These are phyloP conservation scores for Chrysina gloriosa DNA, from an alignment of 2,888 invertebrate species.

Conservation along the genomic window DNA sequence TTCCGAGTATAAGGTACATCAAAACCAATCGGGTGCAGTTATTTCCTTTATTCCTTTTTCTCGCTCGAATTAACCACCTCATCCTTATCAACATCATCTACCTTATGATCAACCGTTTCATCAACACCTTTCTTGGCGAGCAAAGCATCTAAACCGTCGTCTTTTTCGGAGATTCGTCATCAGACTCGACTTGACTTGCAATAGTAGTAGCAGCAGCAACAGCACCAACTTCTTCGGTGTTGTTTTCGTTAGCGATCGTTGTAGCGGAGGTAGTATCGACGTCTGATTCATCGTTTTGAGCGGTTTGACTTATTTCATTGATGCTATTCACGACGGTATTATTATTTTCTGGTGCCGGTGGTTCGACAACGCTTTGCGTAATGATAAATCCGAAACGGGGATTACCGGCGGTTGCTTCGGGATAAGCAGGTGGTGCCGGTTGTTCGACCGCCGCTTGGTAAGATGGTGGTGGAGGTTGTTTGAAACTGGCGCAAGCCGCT, in stretches of 20 bases:
- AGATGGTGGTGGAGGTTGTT: slow-evolving; percentile 79
- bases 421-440: slow-evolving; percentile 42
- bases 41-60: slow-evolving; percentile 1
- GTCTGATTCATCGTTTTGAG: slow-evolving; percentile 3
- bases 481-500: slow-evolving; percentile 66
- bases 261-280: background rate
- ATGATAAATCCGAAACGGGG: slow-evolving; percentile 33
- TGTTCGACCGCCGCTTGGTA: slow-evolving; percentile 69
- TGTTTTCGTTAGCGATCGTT: background rate
- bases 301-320: slow-evolving; percentile 20
- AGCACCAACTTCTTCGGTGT: background rate
- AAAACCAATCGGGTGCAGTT: background rate
- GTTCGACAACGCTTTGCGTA: slow-evolving; percentile 30
- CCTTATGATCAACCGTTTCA: background rate
- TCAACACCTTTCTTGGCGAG: slow-evolving; percentile 2
- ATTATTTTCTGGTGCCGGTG: background rate
- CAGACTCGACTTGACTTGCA: background rate
- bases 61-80: background rate
- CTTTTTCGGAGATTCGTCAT: slow-evolving; percentile 5
- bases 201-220: too few relatives aligned
- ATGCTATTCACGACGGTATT: slow-evolving; percentile 9
- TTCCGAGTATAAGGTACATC: slow-evolving; percentile 1
- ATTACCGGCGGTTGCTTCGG: slow-evolving; percentile 35
- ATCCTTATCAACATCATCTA: background rate
- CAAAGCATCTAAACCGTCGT: slow-evolving; percentile 11